These are phyloP conservation scores for Chionoecetes opilio DNA, from an alignment of 1,140 invertebrate genomes.

Conservation along the genomic window DNA sequence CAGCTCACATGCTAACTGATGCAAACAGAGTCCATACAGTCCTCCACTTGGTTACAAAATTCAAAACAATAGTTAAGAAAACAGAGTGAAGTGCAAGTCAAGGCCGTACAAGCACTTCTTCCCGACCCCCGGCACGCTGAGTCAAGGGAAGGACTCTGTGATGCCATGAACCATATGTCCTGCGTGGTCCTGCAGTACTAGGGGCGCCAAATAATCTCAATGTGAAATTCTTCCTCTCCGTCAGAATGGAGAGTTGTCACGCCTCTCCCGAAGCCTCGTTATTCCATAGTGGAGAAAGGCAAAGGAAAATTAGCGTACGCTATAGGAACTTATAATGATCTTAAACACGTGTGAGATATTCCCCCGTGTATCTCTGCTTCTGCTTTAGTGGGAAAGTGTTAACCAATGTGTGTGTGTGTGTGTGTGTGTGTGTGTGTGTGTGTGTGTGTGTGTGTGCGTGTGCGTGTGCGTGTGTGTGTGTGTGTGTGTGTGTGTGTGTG, in stretches of 20 bases:
- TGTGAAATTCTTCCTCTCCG: not conserved
- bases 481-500: constrained; percentile 27
- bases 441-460: no score
- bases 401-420: not conserved
- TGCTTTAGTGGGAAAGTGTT: not conserved
- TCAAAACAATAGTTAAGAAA: no score
- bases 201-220: not conserved
- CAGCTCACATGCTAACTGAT: not conserved
- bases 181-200: no score
- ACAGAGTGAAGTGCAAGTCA: not conserved
- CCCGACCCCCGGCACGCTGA: no score
- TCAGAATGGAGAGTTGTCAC: not conserved
- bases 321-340: constrained; percentile 6
- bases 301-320: not conserved
- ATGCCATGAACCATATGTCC: no score
- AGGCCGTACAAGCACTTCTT: not conserved
- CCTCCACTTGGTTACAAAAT: no score
- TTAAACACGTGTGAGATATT: not conserved
- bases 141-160: no score
- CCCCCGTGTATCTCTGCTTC: not conserved
- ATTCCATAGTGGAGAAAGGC: not conserved
- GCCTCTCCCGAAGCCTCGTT: not conserved
- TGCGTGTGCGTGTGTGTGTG: not conserved
- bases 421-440: constrained; percentile 10
- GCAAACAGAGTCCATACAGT: not conserved